Evolutionary conservation across 2,888 invertebrate genomes (phyloP).

Genomic region (Dicyrtoma fusca): DNA sequence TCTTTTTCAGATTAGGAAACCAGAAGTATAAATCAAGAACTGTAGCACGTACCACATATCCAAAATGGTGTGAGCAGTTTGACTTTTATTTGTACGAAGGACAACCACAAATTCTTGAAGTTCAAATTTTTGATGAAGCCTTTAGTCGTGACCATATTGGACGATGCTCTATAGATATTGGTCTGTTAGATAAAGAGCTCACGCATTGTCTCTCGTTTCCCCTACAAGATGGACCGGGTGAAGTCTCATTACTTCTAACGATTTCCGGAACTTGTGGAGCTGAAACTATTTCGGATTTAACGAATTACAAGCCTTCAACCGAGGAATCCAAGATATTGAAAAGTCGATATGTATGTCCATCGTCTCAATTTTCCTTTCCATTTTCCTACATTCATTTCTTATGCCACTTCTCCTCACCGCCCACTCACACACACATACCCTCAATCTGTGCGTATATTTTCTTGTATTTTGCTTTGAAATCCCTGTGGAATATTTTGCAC

Average conservation of each 20-base stretch:
- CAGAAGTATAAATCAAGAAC: conserved; percentile 97
- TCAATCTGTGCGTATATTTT: too few relatives aligned
- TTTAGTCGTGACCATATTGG: conserved; percentile 53
- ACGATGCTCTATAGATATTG: conserved; percentile 80
- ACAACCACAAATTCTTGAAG: conserved; percentile 76
- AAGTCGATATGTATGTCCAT: conserved; percentile 71
- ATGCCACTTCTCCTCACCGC: neutral
- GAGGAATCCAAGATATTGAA: conserved; percentile 69
- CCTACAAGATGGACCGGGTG: conserved; percentile 79
- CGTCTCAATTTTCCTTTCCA: neutral
- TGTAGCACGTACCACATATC: conserved; percentile 73
- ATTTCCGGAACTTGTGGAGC: conserved; percentile 93
- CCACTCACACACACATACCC: too few relatives aligned
- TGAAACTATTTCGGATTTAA: conserved; percentile 89
- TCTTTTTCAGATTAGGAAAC: conserved; percentile 76
- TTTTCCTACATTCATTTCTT: conserved; percentile 3
- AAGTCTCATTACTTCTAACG: conserved; percentile 82
- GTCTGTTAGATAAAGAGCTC: conserved; percentile 79
- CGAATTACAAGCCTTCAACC: conserved; percentile 79
- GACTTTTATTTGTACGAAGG: conserved; percentile 96
- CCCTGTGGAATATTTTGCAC: too few relatives aligned
- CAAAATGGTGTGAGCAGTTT: conserved; percentile 95
- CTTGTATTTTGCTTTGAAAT: too few relatives aligned
- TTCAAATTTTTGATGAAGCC: conserved; percentile 55
- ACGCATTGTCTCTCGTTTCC: conserved; percentile 89